Evolutionary conservation across 2,113 vertebrate genomes (phyloP), one percentile per base, ranked within the genome.

Genomic region (Rhinoptilus africanus): DNA sequence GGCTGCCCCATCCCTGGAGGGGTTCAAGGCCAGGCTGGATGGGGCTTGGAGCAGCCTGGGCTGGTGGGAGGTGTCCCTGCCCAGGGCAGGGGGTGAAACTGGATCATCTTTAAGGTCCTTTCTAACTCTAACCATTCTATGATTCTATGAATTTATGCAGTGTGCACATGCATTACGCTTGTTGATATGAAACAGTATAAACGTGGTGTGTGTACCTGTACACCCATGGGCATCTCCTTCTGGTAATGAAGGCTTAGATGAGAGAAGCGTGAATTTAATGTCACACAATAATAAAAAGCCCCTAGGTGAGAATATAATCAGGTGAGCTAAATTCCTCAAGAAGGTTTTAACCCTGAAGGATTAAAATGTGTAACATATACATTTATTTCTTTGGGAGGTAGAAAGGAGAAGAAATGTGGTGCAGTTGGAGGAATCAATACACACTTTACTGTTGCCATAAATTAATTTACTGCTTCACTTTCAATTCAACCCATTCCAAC

Each of bases 91-190:
- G 26, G 39, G 18, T 41, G 18, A 39, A 30, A 43, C 39, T 30
- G 3, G 27, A 7, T 32, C 27, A 32, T 43, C 39, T 43, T 43
- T 30, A 43, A 43, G 28, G 27, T 21, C 27, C 8, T 28, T 43
- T 64, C 39, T 16, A 22, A 64, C 27, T 4, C 19, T 2, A 30
- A 64, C 39, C 28, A 22, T 43, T 64, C 39, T 64, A 14, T 41
- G 27, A 41, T 9, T 13, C 18, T 30, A 14, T 76, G 34, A 63
- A 51, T 56, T 54, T 56, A n/a, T 43, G 26, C 47, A 14, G 19
- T 1, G 9, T 24, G 54, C 39, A 60, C 1, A 0, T 1, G 13
- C 26, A 34, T 69, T 43, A 32, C 3, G 2, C 18, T 30, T 48
- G 45, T 17, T 78, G 45, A 37, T 32, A 62, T 8, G 16, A 28